These are phyloP conservation scores for Adineta ricciae DNA, from an alignment of 2,888 invertebrate genomes.

Conservation along the genomic window DNA sequence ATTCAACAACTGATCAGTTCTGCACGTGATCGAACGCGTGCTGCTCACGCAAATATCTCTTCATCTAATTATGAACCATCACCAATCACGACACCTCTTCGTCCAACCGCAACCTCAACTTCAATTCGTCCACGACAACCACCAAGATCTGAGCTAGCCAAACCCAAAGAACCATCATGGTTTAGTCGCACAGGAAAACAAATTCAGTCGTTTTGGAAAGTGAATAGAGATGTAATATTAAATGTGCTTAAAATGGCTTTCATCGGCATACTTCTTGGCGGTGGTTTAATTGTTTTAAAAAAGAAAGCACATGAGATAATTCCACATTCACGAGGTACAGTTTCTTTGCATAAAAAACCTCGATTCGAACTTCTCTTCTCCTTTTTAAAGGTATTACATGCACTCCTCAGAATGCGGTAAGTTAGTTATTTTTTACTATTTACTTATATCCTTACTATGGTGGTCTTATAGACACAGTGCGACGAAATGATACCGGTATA, in stretches of 20 bases:
- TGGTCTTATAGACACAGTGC: not conserved
- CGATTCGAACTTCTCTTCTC: not conserved
- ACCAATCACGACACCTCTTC: not conserved
- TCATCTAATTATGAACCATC: not conserved
- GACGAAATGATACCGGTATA: not conserved
- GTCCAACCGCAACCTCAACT: not conserved
- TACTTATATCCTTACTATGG: too few species aligned
- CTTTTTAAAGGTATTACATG: not conserved
- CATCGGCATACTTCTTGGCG: not conserved
- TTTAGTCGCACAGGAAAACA: not conserved
- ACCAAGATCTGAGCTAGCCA: not conserved
- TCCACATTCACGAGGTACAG: not conserved
- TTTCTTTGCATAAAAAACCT: not conserved
- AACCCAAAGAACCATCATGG: not conserved
- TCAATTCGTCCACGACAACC: not conserved
- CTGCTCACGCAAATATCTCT: not conserved
- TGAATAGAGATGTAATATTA: not conserved
- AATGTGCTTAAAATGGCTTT: not conserved
- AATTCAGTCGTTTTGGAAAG: not conserved
- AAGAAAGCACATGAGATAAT: not conserved
- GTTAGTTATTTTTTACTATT: not conserved
- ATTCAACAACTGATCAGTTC: not conserved
- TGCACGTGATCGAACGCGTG: not conserved
- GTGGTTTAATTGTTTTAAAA: not conserved
- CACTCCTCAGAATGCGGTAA: not conserved